Percentiles rank a stretch among this genome's conserved stretches.
phyloP scores from a whole-genome alignment of 2,888 invertebrate species.

The Ernsta delagoae region DNA sequence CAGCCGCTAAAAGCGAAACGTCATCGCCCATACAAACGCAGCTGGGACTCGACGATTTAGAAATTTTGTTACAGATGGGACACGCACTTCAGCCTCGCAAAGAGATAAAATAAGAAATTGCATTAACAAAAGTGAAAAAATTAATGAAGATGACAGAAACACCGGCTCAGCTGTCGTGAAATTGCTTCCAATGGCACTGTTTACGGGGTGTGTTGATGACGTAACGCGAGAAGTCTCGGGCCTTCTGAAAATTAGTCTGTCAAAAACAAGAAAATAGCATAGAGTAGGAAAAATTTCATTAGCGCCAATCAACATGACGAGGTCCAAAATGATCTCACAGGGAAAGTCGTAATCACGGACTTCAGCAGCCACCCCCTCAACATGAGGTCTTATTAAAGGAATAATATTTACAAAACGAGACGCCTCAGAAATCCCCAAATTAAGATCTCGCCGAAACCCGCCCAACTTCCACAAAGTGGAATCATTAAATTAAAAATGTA shows the following conservation, averaged over 20 bases:
- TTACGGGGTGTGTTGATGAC: slow-evolving; percentile 75
- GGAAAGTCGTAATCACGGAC: slow-evolving; percentile 84
- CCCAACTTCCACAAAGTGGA: slow-evolving; percentile 86
- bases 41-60: slow-evolving; percentile 82
- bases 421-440: slow-evolving; percentile 85
- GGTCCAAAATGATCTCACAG: slow-evolving; percentile 83
- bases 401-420: slow-evolving; percentile 86
- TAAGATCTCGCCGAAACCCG: slow-evolving; percentile 85
- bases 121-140: slow-evolving; percentile 80
- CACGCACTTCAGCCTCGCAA: slow-evolving; percentile 70
- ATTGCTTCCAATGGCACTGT: slow-evolving; percentile 70
- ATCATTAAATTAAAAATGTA: slow-evolving; percentile 86
- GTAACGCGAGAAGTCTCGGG: slow-evolving; percentile 68
- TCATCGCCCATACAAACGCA: slow-evolving; percentile 79
- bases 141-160: slow-evolving; percentile 76
- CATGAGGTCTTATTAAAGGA: slow-evolving; percentile 85
- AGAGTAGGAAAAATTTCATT: slow-evolving; percentile 84
- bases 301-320: slow-evolving; percentile 85
- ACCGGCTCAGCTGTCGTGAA: slow-evolving; percentile 69
- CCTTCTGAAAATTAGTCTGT: slow-evolving; percentile 79
- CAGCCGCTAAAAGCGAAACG: slow-evolving; percentile 84
- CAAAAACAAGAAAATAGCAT: slow-evolving; percentile 81
- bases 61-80: slow-evolving; percentile 82
- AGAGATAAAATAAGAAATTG: slow-evolving; percentile 80
- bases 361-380: slow-evolving; percentile 81